phyloP scores from a whole-genome alignment of 2,113 vertebrate genomes.

The Phasianus colchicus region DNA sequence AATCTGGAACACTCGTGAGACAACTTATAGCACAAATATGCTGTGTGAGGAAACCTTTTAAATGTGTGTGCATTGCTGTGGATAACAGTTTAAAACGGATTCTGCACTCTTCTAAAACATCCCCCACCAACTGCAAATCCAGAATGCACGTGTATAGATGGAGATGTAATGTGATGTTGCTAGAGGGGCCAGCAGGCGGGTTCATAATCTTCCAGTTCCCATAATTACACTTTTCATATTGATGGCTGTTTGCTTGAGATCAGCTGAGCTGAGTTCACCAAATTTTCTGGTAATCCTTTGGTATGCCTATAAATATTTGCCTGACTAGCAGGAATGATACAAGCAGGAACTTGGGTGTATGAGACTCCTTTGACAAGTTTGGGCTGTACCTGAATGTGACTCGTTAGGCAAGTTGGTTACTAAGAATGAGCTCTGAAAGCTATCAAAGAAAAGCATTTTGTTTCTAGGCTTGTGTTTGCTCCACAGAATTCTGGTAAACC shows the following conservation, averaged over 20 bases:
- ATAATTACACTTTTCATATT: background rate
- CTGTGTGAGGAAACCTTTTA: background rate
- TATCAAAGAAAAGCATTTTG: background rate
- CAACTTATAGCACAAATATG: background rate
- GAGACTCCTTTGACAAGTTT: background rate
- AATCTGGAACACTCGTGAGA: background rate
- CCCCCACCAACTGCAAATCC: background rate
- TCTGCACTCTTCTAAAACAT: background rate
- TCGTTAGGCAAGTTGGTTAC: conserved; percentile 27
- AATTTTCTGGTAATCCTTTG: background rate
- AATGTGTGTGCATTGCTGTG: background rate
- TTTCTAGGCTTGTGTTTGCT: background rate
- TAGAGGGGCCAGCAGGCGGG: background rate
- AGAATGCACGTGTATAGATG: background rate
- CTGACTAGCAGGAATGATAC: background rate
- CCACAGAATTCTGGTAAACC: background rate
- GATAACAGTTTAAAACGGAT: background rate
- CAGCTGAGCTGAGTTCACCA: background rate
- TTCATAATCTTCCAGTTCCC: background rate
- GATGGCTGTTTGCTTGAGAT: background rate
- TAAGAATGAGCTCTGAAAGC: background rate
- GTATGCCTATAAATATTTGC: background rate
- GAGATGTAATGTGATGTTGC: background rate
- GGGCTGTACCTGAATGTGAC: background rate
- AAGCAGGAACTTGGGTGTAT: background rate